Base-by-base conservation (phyloP, 2,888 invertebrate genomes). In the Mellilla xanthometata region DNA sequence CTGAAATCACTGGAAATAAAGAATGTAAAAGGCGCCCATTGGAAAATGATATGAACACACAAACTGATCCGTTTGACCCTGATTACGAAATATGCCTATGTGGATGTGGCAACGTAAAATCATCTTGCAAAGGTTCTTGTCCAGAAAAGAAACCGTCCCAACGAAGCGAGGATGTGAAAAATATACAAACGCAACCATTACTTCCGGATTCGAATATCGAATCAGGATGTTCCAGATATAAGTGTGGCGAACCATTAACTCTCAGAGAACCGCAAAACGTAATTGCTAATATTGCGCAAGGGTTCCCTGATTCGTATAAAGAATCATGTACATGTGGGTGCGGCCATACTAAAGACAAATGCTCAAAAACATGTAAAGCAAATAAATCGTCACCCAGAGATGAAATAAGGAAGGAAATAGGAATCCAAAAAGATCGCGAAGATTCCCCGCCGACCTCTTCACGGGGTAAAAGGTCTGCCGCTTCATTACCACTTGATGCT, bases 341-440 rank as follows among this genome's bases (percentile, higher is more conserved):
- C 36, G 42, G 24, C 8, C 29, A 32, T 1, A 39, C 30, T 12
- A 43, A 38, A 26, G 29, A 34, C 2, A 38, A 36, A 22, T 46
- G 46, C 27, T 15, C 12, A 23, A 8, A 23, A 29, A 26, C 12
- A 19, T 29, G 32, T 6, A 19, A 8, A 10, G 39, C 31, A 6
- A 27, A 3, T 3, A 5, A 3, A 19, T 1, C 15, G 15, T 19
- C 15, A 19, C 15, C 15, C 3, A 19, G 15, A 19, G 15, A 19
- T 19, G 15, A 3, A 3, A 19, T 10, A 10, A 12, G 8, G 35
- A 50, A 42, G 40, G 55, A 54, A 36, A 36, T 54, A 6, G 64
- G 54, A 23, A 53, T 51, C 3, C 72, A 68, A 55, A 68, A 58
- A 52, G 49, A 60, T 9, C 9, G 2, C 2, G 29, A 33, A 5